Evolutionary conservation across 2,888 invertebrate genomes (phyloP), one percentile per base, ranked within the genome.

Genomic region (Iselma pallidipennis): DNA sequence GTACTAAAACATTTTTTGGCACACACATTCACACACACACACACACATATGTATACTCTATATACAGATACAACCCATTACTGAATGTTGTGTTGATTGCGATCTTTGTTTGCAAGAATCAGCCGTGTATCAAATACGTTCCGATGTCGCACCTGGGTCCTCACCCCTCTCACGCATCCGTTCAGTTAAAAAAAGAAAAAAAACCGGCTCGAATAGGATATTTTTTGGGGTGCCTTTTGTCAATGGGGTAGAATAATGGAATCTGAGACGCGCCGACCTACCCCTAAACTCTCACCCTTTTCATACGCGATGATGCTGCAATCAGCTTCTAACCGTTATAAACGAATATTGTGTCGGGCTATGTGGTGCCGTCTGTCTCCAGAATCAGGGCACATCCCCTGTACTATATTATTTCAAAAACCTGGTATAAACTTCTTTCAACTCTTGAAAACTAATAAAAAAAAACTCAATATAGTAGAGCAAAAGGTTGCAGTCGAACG

Each of bases 161-260:
- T 78, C 79, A 79, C 80, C 80, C 79, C 79, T 80, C 79, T 78
- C 78, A 74, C 76, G 75, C 75, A 74, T 73, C 71, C 73, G 72
- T 73, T 71, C 71, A 70, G 70, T 73, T 23, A 56, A 45, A 45
- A 31, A 31, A 31, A 28, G 28, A 28, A 28, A 79, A 79, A 80
- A 80, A 80, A 79, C 78, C 79, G 78, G 79, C 77, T 79, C 79
- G 78, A 79, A 80, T 78, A 74, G 76, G 70, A 78, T 77, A 79
- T 75, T 71, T 45, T 77, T 75, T 75, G 74, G 78, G 80, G 80
- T 78, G 78, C 74, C 76, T 74, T 77, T 76, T 78, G 77, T 80
- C 77, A 79, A 80, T 78, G 78, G 80, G 77, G 78, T 79, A 76
- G 78, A 77, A 80, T 81, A 80, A 81, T 80, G 80, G 80, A 79